Percentiles rank a stretch among this genome's conserved stretches.
These are phyloP conservation scores for Simalia tracyae DNA, from an alignment of 2,797 vertebrate species.

Conservation along the genomic window DNA sequence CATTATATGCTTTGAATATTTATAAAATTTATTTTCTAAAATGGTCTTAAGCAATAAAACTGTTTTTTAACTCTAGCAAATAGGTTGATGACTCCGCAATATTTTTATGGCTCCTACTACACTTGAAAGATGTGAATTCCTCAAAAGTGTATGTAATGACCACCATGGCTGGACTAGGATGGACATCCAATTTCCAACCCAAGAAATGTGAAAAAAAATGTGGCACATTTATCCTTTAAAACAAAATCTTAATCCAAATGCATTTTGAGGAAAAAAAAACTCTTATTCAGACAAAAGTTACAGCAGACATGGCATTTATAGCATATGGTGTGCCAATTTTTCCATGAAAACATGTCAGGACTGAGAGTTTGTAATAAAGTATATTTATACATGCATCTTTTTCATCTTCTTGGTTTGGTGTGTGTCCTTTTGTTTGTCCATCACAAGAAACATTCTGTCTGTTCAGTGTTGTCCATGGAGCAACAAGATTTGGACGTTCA, in stretches of 20 bases:
- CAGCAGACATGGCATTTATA: not conserved
- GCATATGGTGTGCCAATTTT: not conserved
- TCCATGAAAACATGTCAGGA: not conserved
- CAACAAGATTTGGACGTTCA: not conserved
- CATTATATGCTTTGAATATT: not conserved
- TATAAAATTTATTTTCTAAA: not conserved
- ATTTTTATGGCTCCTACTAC: not conserved
- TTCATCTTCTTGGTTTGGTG: not conserved
- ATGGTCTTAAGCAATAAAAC: not conserved
- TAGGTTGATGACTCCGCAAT: not conserved
- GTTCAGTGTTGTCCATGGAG: not conserved
- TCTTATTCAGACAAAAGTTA: not conserved
- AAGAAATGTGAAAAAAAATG: not conserved
- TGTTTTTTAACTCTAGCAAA: not conserved
- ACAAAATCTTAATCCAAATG: not conserved
- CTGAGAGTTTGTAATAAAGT: not conserved
- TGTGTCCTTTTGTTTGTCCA: not conserved
- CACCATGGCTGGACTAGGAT: not conserved
- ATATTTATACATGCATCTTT: not conserved
- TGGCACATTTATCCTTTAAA: not conserved
- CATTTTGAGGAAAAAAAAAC: not conserved
- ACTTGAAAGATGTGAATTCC: not conserved
- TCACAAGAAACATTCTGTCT: not conserved
- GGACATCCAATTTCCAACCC: not conserved
- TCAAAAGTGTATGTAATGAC: not conserved